phyloP scores from a whole-genome alignment of 2,797 vertebrate species.

The Australoheros facetus region DNA sequence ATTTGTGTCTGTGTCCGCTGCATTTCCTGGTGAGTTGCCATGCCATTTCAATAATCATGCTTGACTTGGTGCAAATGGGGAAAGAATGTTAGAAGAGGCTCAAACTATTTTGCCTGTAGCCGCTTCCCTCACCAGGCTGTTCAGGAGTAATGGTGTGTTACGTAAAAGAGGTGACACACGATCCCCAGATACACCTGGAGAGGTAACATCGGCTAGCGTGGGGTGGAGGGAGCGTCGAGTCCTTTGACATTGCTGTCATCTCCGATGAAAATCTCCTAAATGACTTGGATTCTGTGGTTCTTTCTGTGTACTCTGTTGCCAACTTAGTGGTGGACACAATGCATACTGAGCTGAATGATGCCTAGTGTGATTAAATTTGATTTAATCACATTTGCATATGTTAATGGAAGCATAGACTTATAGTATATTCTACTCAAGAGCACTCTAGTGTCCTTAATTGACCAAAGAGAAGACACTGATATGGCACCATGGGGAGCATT shows the following conservation, averaged over 20 bases:
- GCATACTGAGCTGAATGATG: conserved; percentile 44
- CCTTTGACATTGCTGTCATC: conserved; percentile 65
- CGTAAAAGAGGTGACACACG: conserved; percentile 40
- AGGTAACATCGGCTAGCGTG: conserved; percentile 27
- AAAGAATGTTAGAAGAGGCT: conserved; percentile 27
- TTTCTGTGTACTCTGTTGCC: conserved; percentile 21
- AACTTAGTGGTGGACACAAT: conserved; percentile 10
- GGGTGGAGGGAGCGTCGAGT: not conserved
- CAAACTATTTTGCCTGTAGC: conserved; percentile 25
- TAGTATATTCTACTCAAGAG: conserved; percentile 23
- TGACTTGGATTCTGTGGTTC: conserved; percentile 41
- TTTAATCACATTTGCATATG: conserved; percentile 67
- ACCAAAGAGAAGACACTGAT: conserved; percentile 1
- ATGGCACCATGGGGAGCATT: conserved; percentile 6
- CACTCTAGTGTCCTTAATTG: conserved; percentile 21
- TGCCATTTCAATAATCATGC: conserved; percentile 46
- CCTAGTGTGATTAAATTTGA: conserved; percentile 58
- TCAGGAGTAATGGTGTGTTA: conserved; percentile 47
- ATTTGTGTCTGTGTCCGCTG: not conserved
- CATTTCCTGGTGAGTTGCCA: conserved; percentile 21
- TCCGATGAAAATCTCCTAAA: conserved; percentile 56
- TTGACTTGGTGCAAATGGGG: conserved; percentile 15
- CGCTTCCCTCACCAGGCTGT: conserved; percentile 21
- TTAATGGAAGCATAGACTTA: conserved; percentile 58
- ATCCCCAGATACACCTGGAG: conserved; percentile 42